These are phyloP conservation scores for Stegophylla sp. DNA, from an alignment of 2,888 invertebrate genomes.

Conservation along the genomic window DNA sequence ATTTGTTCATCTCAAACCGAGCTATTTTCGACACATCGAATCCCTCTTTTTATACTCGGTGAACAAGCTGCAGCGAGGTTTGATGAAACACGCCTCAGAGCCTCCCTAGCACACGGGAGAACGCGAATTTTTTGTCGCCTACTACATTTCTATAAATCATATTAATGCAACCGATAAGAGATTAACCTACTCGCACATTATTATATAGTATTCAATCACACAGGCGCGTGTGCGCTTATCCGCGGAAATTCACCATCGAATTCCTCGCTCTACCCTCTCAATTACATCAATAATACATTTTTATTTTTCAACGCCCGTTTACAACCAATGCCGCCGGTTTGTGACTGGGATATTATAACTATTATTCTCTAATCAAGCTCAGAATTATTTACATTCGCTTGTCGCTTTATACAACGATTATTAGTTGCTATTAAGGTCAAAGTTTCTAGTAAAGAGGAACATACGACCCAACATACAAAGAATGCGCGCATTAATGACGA, in stretches of 20 bases:
- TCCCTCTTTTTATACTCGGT: no score
- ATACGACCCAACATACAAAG: neutral
- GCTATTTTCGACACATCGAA: neutral
- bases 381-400: neutral
- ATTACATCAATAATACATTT: neutral
- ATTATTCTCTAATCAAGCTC: neutral
- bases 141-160: no score
- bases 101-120: no score
- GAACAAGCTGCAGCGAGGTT: no score
- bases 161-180: neutral
- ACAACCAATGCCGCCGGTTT: no score
- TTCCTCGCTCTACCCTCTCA: neutral
- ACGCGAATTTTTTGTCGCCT: no score
- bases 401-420: neutral
- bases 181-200: neutral
- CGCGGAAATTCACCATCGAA: neutral
- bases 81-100: no score
- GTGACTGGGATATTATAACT: neutral
- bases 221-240: neutral
- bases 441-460: neutral
- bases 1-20: neutral
- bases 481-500: neutral
- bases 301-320: neutral
- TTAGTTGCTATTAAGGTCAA: constrained; percentile 13
- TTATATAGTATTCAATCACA: neutral